Conservation (phyloP, 2,113 vertebrate genomes). For the Hypomesus transpacificus region DNA sequence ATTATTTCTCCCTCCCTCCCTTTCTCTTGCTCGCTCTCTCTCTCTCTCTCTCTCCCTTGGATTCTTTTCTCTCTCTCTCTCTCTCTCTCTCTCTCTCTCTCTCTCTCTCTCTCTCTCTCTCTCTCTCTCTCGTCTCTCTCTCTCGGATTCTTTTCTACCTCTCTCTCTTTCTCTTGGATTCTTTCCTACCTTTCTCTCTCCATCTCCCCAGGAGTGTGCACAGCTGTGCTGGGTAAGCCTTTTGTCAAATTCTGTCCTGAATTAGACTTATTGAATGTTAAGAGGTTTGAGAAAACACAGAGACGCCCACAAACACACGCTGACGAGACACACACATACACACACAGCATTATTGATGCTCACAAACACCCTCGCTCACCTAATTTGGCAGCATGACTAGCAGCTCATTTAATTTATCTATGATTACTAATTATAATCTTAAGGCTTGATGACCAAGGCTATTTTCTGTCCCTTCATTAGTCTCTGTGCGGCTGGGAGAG, state of each 20-base stretch:
- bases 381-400: constrained; percentile 2
- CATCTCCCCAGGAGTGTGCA: neutral
- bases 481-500: constrained; percentile 9
- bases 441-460: constrained; percentile 32
- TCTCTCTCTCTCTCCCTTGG: too few relatives aligned
- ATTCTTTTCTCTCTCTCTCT: constrained; percentile 6
- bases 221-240: constrained; percentile 39
- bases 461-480: constrained; percentile 28
- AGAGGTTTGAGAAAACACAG: too few relatives aligned
- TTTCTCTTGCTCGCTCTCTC: neutral
- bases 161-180: constrained; percentile 33
- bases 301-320: neutral
- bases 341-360: neutral
- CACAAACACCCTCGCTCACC: constrained; percentile 1
- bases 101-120: neutral
- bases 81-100: neutral
- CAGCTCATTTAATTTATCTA: constrained; percentile 36
- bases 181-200: constrained; percentile 23
- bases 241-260: too few relatives aligned
- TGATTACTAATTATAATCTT: constrained; percentile 43
- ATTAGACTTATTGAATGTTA: too few relatives aligned
- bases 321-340: neutral
- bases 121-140: constrained; percentile 26
- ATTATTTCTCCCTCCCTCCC: neutral
- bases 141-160: constrained; percentile 40